These are phyloP conservation scores for Tetanocera ferruginea DNA, from an alignment of 2,888 invertebrate species.

Conservation along the genomic window DNA sequence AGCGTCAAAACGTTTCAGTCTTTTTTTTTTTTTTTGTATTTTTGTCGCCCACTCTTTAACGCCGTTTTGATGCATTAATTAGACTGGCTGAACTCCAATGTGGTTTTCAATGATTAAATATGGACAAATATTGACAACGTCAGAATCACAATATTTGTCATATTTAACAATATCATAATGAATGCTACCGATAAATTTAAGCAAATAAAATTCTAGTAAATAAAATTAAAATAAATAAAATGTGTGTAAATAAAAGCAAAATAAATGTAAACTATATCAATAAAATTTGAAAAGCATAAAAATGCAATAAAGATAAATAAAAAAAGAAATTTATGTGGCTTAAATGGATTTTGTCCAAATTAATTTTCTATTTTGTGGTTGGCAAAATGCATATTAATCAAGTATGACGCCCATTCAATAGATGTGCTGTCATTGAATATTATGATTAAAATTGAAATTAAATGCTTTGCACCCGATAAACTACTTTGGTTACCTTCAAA, in stretches of 20 bases:
- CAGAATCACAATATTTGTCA: constrained; percentile 18
- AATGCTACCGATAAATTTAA: neutral
- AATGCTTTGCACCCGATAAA: too few relatives aligned
- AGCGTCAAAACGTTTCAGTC: neutral
- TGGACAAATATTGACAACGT: constrained; percentile 13
- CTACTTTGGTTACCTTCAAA: too few relatives aligned
- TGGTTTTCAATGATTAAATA: neutral
- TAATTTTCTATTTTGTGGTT: too few relatives aligned
- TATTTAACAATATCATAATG: constrained; percentile 15
- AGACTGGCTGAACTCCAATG: neutral
- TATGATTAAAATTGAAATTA: too few relatives aligned
- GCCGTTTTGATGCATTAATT: constrained; percentile 18
- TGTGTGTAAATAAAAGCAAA: neutral
- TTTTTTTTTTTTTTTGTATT: too few relatives aligned
- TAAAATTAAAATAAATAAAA: neutral
- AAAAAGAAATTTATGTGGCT: neutral
- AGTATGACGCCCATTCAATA: too few relatives aligned
- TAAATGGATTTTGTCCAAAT: too few relatives aligned
- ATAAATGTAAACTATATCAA: neutral
- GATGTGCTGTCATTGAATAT: too few relatives aligned
- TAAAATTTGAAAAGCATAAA: neutral
- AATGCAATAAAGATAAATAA: neutral
- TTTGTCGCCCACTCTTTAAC: neutral
- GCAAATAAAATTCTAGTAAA: neutral
- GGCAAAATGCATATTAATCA: too few relatives aligned